phyloP scores from a whole-genome alignment of 2,113 vertebrate genomes.

The Paraplagusia blochii region DNA sequence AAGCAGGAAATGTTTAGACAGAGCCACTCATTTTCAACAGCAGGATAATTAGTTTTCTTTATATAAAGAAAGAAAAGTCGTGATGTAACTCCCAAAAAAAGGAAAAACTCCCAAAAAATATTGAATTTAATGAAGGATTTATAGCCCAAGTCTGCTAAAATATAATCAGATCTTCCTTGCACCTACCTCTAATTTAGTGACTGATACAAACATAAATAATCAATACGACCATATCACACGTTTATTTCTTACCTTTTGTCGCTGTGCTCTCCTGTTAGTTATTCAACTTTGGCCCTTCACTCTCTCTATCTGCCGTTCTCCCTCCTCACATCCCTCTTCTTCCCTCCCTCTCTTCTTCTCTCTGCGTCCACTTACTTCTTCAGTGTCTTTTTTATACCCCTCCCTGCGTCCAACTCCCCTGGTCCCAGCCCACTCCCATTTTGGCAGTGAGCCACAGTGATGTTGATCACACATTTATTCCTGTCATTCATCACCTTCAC shows the following conservation, averaged over 20 bases:
- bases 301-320: slow-evolving; percentile 3
- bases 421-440: slow-evolving; percentile 36
- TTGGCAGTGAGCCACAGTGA: slow-evolving; percentile 30
- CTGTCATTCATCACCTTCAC: slow-evolving; percentile 32
- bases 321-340: slow-evolving; percentile 43
- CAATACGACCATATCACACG: neutral
- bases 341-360: slow-evolving; percentile 22
- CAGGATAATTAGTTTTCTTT: neutral
- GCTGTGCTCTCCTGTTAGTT: neutral
- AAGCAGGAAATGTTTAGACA: slow-evolving; percentile 10
- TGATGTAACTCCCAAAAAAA: too few species aligned
- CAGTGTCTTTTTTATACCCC: slow-evolving; percentile 50
- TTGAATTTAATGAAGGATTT: too few species aligned
- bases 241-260: slow-evolving; percentile 45
- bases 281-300: neutral
- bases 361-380: slow-evolving; percentile 42
- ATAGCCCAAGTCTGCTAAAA: too few species aligned
- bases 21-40: neutral
- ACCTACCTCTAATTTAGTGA: too few species aligned
- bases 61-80: too few species aligned
- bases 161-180: too few species aligned
- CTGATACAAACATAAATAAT: neutral
- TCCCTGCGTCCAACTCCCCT: slow-evolving; percentile 9
- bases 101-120: too few species aligned
- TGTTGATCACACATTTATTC: slow-evolving; percentile 38